Percentiles rank a stretch among this genome's conserved stretches.
These are phyloP conservation scores for Oncorhynchus nerka DNA, from an alignment of 2,113 vertebrate species.

Conservation along the genomic window DNA sequence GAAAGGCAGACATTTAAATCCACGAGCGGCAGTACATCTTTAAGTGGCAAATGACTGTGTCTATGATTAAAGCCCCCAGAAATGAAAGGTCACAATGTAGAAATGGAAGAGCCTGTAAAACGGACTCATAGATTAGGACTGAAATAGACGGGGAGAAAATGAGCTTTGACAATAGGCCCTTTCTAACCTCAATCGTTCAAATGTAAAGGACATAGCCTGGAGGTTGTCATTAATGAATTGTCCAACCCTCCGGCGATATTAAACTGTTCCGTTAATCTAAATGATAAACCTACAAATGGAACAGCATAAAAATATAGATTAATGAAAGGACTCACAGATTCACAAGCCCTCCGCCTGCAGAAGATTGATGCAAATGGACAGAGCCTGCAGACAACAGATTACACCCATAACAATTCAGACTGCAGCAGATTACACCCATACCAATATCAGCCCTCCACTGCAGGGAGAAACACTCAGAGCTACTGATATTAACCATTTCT, in stretches of 20 bases:
- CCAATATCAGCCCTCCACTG: no score
- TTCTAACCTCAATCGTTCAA: conserved; percentile 72
- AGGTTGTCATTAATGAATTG: conserved; percentile 78
- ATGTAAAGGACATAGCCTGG: conserved; percentile 75
- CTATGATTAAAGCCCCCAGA: conserved; percentile 76
- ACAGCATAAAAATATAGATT: no score
- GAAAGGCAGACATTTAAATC: conserved; percentile 72
- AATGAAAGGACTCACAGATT: no score
- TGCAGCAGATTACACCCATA: no score
- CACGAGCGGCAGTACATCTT: conserved; percentile 56
- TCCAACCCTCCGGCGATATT: conserved; percentile 77
- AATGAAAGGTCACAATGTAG: conserved; percentile 80
- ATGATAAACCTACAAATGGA: no score
- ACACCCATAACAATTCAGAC: no score
- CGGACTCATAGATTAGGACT: conserved; percentile 67
- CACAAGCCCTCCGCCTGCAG: no score
- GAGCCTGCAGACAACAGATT: no score
- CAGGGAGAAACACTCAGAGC: no score
- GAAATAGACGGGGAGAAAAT: conserved; percentile 68
- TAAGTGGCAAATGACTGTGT: conserved; percentile 67
- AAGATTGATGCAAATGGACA: no score
- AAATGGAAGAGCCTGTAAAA: conserved; percentile 66
- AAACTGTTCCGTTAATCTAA: conserved; percentile 78
- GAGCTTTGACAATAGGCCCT: conserved; percentile 73
- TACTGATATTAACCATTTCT: no score